phyloP scores from a whole-genome alignment of 2,888 invertebrate species.

The Lithosia quadra region DNA sequence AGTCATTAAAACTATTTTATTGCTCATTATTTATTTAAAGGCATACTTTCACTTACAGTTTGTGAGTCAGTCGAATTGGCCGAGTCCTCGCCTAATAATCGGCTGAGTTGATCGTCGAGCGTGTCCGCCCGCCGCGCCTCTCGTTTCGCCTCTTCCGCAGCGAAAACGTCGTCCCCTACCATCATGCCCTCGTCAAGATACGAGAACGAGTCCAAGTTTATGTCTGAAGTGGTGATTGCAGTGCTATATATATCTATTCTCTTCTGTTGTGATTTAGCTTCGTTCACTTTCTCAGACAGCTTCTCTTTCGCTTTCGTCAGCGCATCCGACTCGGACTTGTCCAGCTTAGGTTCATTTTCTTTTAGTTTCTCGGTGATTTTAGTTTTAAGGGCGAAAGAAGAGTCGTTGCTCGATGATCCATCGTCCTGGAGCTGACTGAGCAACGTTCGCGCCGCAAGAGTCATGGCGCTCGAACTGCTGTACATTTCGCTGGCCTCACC shows the following conservation, averaged over 20 bases:
- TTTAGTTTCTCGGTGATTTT: constrained; percentile 64
- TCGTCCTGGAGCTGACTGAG: constrained; percentile 86
- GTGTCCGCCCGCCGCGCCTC: constrained; percentile 61
- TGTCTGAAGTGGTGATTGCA: constrained; percentile 83
- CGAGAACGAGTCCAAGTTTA: constrained; percentile 84
- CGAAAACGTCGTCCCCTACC: constrained; percentile 80
- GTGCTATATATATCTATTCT: constrained; percentile 86
- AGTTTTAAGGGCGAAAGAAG: constrained; percentile 78
- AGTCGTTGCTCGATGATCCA: constrained; percentile 84
- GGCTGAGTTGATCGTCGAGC: constrained; percentile 73
- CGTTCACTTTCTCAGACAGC: constrained; percentile 78
- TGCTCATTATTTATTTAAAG: constrained; percentile 76
- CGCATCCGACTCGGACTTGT: constrained; percentile 75
- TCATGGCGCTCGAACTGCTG: constrained; percentile 74
- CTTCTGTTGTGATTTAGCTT: constrained; percentile 76
- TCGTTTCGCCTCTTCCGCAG: constrained; percentile 62
- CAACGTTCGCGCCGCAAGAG: constrained; percentile 79
- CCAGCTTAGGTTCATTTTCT: constrained; percentile 65
- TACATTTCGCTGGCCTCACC: constrained; percentile 79
- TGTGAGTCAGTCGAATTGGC: constrained; percentile 73
- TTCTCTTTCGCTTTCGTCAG: constrained; percentile 79
- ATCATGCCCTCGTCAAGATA: constrained; percentile 83
- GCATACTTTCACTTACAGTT: constrained; percentile 76
- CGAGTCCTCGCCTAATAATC: constrained; percentile 75
- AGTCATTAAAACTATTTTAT: constrained; percentile 62